These are phyloP conservation scores for Gymnogyps californianus DNA, from an alignment of 2,113 vertebrate species.

Conservation along the genomic window DNA sequence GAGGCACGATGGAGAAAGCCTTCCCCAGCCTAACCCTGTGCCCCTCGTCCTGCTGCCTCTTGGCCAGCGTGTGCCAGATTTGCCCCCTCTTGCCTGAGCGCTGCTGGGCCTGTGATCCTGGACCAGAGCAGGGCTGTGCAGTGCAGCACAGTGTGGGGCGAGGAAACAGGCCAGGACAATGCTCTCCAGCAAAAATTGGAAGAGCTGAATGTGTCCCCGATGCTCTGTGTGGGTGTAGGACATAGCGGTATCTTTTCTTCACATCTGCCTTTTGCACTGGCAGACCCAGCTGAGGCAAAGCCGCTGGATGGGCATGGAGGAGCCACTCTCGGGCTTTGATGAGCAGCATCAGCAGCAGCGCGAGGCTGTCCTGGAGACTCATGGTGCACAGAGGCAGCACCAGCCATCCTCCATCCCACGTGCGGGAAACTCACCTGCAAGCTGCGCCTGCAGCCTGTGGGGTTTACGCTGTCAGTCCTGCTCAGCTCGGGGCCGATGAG, in stretches of 20 bases:
- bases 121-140: not conserved
- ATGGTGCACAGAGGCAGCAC: not conserved
- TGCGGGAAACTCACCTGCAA: accelerated
- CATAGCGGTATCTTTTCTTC: not conserved
- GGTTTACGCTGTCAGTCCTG: not conserved
- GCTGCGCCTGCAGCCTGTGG: not conserved
- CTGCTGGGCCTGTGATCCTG: not conserved
- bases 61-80: not conserved
- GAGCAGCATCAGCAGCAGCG: not conserved
- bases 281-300: not conserved
- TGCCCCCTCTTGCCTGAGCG: accelerated
- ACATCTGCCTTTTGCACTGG: not conserved
- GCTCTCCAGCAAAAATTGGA: not conserved
- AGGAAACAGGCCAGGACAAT: not conserved
- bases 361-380: not conserved
- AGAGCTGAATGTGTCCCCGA: accelerated
- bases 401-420: too few species aligned
- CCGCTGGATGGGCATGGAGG: not conserved
- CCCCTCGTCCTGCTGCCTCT: not conserved
- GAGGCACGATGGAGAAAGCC: not conserved
- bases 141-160: accelerated
- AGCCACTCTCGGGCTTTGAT: not conserved
- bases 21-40: not conserved
- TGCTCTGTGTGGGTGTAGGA: not conserved
- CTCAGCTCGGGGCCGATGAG: accelerated